phyloP scores from a whole-genome alignment of 2,113 vertebrate species.

The Rattus norvegicus region GRCr8 NC_086021.1:169972501-169973000 shows the following conservation, averaged over 20 bases:
- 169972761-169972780: not conserved
- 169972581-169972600: not conserved
- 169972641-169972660: not conserved
- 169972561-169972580: not conserved
- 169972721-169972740: not conserved
- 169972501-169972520: not conserved
- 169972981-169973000: not conserved
- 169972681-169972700: not conserved
- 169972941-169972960: not conserved
- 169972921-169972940: not conserved
- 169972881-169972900: too few relatives aligned
- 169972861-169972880: too few relatives aligned
- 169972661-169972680: not conserved
- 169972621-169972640: not conserved
- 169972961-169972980: not conserved
- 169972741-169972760: not conserved
- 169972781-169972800: not conserved
- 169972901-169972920: not conserved
- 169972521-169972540: not conserved
- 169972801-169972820: too few relatives aligned
- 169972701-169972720: not conserved
- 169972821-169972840: too few relatives aligned
- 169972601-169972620: not conserved
- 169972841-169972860: too few relatives aligned
- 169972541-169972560: not conserved